Base-by-base conservation (phyloP, 2,797 vertebrate genomes). In the Xiphophorus birchmanni region DNA sequence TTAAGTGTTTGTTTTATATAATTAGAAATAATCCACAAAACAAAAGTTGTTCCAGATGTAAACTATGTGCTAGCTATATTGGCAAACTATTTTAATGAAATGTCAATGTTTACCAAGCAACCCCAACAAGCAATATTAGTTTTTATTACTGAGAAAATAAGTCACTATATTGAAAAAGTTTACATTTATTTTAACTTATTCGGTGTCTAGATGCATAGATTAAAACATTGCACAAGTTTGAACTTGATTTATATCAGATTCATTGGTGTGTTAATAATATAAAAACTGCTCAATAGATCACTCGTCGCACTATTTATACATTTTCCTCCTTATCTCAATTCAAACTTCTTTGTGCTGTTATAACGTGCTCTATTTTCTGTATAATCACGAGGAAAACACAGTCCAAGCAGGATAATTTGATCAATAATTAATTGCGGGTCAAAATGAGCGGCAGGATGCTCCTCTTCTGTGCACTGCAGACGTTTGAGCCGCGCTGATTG, bases 401-500 rank as follows among this genome's bases (percentile, higher is more conserved):
- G 40, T n/a, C 6, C 2, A 12, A 15, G 13, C 80, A 45, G 71
- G 11, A 37, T 5, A 3, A 0, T 2, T 37, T 35, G 4, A 50
- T 42, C 8, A 35, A 11, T 5, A 42, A 58, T 48, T 5, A 18
- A 42, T 10, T 45, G 23, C 60, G 29, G 0, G 54, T 47, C 65
- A 73, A 74, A 37, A 65, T 23, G 79, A 73, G 73, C 73, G n/a
- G 26, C 9, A 52, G 78, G 80, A 86, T 83, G 84, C 83, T 76
- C 40, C 44, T 73, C 69, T 29, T 74, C 23, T n/a, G 1, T 86
- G 83, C 85, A 86, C 86, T 92, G 90, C 92, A 82, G 90, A 85
- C 82, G 78, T 82, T 87, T 80, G 26, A 79, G 65, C 82, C 76
- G 58, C 73, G 6, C 71, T 90, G 91, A 92, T 84, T 90, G 89